Percentiles rank a stretch among this genome's conserved stretches.
These are phyloP conservation scores for Forficula auricularia DNA, from an alignment of 1,140 invertebrate genomes.

Conservation along the genomic window DNA sequence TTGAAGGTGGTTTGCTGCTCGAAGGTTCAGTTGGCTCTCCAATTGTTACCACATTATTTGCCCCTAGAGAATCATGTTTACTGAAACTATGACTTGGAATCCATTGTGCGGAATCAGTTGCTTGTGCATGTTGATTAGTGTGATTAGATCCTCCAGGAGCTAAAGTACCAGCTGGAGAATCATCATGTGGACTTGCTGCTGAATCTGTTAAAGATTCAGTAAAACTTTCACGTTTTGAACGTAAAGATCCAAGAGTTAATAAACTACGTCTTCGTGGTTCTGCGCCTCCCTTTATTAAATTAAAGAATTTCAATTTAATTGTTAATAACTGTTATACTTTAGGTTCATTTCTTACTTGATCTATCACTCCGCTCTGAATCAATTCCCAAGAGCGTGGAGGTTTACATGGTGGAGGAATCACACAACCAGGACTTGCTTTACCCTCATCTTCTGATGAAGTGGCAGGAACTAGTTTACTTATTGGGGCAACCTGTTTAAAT, in stretches of 20 bases:
- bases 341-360: slow-evolving; percentile 5
- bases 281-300: not conserved
- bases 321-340: not conserved
- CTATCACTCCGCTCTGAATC: slow-evolving; percentile 21
- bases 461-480: too few species aligned
- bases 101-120: slow-evolving; percentile 3
- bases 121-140: too few species aligned
- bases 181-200: too few species aligned
- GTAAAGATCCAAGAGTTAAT: slow-evolving; percentile 14
- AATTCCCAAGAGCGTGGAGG: slow-evolving; percentile 22
- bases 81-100: not conserved
- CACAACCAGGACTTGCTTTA: slow-evolving; percentile 9
- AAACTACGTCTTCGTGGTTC: slow-evolving; percentile 14
- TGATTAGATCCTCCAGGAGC: too few species aligned
- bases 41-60: too few species aligned
- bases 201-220: slow-evolving; percentile 7
- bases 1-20: not conserved
- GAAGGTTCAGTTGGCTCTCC: not conserved
- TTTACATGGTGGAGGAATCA: slow-evolving; percentile 20
- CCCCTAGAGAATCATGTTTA: not conserved
- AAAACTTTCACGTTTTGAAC: slow-evolving; percentile 15
- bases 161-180: too few species aligned
- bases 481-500: too few species aligned
- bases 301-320: not conserved
- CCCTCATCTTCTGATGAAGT: too few species aligned